Base-by-base conservation (phyloP, 64 coral and sea anemone genomes). In the Montipora cactus region DNA sequence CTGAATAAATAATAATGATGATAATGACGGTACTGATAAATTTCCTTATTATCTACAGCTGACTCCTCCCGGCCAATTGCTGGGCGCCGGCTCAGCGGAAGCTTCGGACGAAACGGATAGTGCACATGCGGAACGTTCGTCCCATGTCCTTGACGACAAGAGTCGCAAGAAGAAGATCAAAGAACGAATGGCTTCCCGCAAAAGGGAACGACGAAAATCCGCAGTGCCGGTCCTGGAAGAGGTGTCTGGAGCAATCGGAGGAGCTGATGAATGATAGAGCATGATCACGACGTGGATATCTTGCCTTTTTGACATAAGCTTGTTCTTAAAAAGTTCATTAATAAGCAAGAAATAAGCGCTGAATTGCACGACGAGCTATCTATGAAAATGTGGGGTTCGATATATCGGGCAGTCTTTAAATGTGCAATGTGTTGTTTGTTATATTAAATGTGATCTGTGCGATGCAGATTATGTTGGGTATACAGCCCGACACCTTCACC, bases 81-180 rank as follows among this genome's bases (percentile, higher is more conserved):
- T 93, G 7, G 93, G 89, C 9, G 58, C 19, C 78, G 92, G 95
- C 52, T 94, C 89, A 78, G 82, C 66, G 0, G 92, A 96, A 16
- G 81, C 80, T 44, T 97, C 96, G 2, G 82, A 86, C 44, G 96
- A 97, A 37, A 37, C 37, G 45, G 93, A 97, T 4, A 84, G 88
- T 18, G 72, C 75, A 2, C 66, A 64, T 52, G 79, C 87, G 19
- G 92, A 94, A 22, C 81, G 92, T 1, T 82, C 92, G 21, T 90
- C 90, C 48, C 91, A 93, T 49, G 84, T 96, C 44, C 85, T 99
- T 7, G 98, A 99, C 79, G 98, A 91, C 3, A 99, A 99, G 71
- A 90, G 95, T 11, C 95, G 92, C 21, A 85, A 96, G 68, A 93
- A 85, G 5, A 99, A 99, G 11, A 85, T 99, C 13, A 99, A 99